Percentiles rank a stretch among this genome's conserved stretches.
Conservation (phyloP, 2,797 vertebrate species). For the Danionella dracula region DNA sequence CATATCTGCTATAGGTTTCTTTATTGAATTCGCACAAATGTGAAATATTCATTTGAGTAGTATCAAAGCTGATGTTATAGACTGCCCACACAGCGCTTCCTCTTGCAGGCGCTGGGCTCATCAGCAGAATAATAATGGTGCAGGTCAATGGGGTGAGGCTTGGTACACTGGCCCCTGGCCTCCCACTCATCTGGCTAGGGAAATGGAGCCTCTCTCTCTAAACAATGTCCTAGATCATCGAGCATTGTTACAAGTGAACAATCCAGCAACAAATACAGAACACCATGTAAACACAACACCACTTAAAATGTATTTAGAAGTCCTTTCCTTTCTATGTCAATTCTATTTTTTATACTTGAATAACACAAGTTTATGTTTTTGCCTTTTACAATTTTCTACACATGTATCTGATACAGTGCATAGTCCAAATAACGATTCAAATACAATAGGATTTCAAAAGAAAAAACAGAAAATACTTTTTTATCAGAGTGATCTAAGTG, state of each 20-base stretch:
- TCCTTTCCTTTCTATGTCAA: background rate
- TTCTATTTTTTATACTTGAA: background rate
- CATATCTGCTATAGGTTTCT: background rate
- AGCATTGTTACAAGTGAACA: slow-evolving; percentile 17
- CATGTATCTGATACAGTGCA: no score
- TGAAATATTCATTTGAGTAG: slow-evolving; percentile 30
- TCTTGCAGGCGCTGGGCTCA: slow-evolving; percentile 28
- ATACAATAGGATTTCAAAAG: no score
- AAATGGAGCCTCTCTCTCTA: slow-evolving; percentile 38
- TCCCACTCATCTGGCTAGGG: slow-evolving; percentile 35
- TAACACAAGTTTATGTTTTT: no score
- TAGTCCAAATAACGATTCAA: no score
- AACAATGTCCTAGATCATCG: slow-evolving; percentile 9
- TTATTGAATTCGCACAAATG: background rate
- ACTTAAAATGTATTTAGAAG: background rate
- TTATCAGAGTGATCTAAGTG: no score
- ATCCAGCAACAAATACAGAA: background rate
- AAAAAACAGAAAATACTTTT: no score
- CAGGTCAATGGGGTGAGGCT: slow-evolving; percentile 25
- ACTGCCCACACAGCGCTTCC: slow-evolving; percentile 35
- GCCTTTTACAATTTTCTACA: no score
- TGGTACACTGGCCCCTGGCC: slow-evolving; percentile 38
- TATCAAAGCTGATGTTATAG: slow-evolving; percentile 26
- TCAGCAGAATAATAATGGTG: slow-evolving; percentile 38
- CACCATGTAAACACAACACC: background rate